Evolutionary conservation across 2,888 invertebrate genomes (phyloP).

Genomic region (Galerucella nymphaeae): DNA sequence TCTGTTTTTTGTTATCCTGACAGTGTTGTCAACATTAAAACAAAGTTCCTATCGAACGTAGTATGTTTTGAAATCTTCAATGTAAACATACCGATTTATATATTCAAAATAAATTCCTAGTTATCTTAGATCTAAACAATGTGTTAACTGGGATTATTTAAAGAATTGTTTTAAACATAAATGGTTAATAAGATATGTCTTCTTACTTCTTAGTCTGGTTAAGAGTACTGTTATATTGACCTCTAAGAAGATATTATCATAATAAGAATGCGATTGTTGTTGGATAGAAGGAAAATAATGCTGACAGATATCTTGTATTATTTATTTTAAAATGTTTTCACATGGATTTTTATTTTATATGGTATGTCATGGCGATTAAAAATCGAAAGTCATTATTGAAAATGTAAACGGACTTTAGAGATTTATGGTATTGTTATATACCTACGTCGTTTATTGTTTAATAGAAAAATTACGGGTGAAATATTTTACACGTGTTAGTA

Average conservation of each 20-base stretch:
- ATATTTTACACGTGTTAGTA: neutral
- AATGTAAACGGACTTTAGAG: neutral
- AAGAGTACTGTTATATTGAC: constrained; percentile 33
- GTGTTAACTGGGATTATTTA: constrained; percentile 28
- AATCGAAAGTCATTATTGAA: constrained; percentile 4
- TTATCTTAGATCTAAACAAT: constrained; percentile 33
- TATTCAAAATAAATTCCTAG: constrained; percentile 31
- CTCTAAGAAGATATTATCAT: constrained; percentile 35
- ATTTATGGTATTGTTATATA: neutral
- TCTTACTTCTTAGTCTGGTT: constrained; percentile 4
- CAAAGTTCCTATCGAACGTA: constrained; percentile 25
- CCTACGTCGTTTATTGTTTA: neutral
- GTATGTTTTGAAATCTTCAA: constrained; percentile 29
- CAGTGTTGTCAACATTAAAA: constrained; percentile 31
- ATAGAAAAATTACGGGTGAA: neutral
- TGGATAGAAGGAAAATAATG: constrained; percentile 26
- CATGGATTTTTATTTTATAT: constrained; percentile 6
- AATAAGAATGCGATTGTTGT: constrained; percentile 27
- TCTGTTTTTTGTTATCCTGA: constrained; percentile 31
- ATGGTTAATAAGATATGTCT: constrained; percentile 17
- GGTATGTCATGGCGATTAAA: constrained; percentile 14
- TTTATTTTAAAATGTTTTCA: constrained; percentile 29
- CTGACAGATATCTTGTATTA: constrained; percentile 17
- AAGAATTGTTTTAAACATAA: constrained; percentile 25
- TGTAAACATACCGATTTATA: constrained; percentile 25